These are phyloP conservation scores for Morone saxatilis DNA, from an alignment of 2,113 vertebrate species.

Conservation along the genomic window DNA sequence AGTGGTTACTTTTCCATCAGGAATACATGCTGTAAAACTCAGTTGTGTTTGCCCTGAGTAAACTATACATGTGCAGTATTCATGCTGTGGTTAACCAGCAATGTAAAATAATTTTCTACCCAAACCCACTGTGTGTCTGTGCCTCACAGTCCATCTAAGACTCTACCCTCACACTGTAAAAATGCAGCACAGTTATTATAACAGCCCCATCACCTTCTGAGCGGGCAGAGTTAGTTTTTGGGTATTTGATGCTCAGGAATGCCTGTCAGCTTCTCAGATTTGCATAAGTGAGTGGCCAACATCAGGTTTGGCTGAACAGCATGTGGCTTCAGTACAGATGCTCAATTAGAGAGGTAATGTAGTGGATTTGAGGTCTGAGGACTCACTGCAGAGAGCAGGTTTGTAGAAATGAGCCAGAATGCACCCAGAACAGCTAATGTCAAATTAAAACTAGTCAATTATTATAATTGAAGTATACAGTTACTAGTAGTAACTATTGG, in stretches of 20 bases:
- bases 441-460: no score
- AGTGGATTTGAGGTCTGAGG: not conserved
- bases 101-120: constrained; percentile 79
- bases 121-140: constrained; percentile 64
- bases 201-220: not conserved
- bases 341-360: not conserved
- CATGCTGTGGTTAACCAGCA: constrained; percentile 79
- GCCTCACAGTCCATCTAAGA: constrained; percentile 52
- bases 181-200: constrained; percentile 19
- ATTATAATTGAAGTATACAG: no score
- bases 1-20: constrained; percentile 42
- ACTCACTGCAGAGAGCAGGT: not conserved
- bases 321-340: constrained; percentile 12
- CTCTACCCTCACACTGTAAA: constrained; percentile 29
- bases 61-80: constrained; percentile 75
- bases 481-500: no score
- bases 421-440: no score
- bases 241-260: constrained; percentile 54
- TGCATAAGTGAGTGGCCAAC: constrained; percentile 52
- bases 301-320: constrained; percentile 20
- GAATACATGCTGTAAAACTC: constrained; percentile 62
- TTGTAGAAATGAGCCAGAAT: no score
- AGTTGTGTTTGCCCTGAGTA: constrained; percentile 65
- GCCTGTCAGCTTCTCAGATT: constrained; percentile 54
- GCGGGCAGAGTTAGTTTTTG: constrained; percentile 7